These are phyloP conservation scores for Laodelphax striatellus DNA, from an alignment of 1,140 invertebrate genomes.

Conservation along the genomic window DNA sequence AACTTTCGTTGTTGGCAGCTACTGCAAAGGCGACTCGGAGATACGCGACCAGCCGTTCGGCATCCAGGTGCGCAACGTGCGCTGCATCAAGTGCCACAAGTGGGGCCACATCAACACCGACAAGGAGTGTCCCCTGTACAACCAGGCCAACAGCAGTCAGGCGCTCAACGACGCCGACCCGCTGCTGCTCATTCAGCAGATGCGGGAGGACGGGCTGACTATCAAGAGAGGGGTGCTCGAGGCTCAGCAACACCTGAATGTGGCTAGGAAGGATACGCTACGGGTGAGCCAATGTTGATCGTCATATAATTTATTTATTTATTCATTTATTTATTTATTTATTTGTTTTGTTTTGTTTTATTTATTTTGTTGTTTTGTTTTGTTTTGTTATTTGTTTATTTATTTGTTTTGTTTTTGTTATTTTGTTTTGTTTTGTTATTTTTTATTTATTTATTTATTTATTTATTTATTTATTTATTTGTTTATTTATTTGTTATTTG, in stretches of 20 bases:
- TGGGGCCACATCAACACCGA: conserved; percentile 99
- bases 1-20: conserved; percentile 46
- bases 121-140: conserved; percentile 89
- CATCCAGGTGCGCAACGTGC: conserved; percentile 92
- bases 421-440: too few relatives aligned
- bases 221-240: conserved; percentile 65
- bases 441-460: too few relatives aligned
- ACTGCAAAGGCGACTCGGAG: conserved; percentile 90
- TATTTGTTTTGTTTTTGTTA: too few relatives aligned
- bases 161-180: conserved; percentile 47
- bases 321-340: not conserved
- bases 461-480: too few relatives aligned
- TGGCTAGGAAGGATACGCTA: conserved; percentile 22
- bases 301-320: not conserved
- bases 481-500: too few relatives aligned
- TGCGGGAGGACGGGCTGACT: conserved; percentile 83
- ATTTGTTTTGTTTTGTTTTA: not conserved
- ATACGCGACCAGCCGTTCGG: conserved; percentile 98
- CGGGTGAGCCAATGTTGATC: not conserved
- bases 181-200: conserved; percentile 70
- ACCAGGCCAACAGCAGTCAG: conserved; percentile 58
- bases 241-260: conserved; percentile 43
- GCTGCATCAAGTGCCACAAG: conserved; percentile 97
- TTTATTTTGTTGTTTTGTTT: too few relatives aligned
- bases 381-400: too few relatives aligned